These are phyloP conservation scores for Dicaeum eximium DNA, from an alignment of 2,113 vertebrate genomes.

Conservation along the genomic window DNA sequence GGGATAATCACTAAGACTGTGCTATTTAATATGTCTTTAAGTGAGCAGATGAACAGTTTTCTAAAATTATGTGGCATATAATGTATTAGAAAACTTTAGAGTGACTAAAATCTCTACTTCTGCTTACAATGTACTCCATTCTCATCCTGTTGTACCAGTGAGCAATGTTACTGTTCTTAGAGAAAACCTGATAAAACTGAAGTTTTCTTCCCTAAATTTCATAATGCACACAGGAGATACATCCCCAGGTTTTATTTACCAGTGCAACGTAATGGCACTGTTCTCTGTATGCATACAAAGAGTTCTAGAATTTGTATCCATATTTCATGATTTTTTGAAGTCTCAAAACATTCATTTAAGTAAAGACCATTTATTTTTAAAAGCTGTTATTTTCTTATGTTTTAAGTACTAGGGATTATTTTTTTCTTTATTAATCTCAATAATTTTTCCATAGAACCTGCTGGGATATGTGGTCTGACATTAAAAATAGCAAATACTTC, in stretches of 20 bases:
- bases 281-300: neutral
- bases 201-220: neutral
- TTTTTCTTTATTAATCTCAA: neutral
- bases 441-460: constrained; percentile 68
- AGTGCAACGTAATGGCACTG: neutral
- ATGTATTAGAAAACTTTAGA: neutral
- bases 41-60: neutral
- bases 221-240: neutral
- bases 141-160: neutral
- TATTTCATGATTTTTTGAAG: neutral
- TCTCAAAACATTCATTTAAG: neutral
- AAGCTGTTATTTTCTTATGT: neutral
- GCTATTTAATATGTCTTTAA: neutral
- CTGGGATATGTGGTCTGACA: constrained; percentile 73
- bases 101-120: neutral
- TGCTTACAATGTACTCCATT: neutral
- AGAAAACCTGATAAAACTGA: neutral
- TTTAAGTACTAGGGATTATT: neutral
- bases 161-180: neutral
- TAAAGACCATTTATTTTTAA: neutral
- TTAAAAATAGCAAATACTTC: constrained; percentile 72
- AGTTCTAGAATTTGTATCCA: neutral
- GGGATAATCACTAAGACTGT: neutral
- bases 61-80: neutral
- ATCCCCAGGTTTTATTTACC: neutral